Percentiles rank a stretch among this genome's conserved stretches.
Evolutionary conservation across 2,113 vertebrate species (phyloP).

Genomic region (Tachysurus vachellii): DNA sequence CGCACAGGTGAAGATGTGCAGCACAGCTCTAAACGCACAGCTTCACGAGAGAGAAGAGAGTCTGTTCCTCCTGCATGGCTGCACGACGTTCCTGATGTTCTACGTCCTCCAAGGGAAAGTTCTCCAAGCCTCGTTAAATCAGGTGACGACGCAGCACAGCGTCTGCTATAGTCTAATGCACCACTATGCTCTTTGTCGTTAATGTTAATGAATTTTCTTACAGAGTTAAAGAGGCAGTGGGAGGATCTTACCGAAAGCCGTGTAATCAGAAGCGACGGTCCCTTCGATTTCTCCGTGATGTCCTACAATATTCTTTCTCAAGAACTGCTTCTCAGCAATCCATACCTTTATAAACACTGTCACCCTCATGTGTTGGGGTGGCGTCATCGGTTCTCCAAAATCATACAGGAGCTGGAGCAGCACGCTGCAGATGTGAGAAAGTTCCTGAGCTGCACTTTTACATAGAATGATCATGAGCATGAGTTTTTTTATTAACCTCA

Average conservation of each 20-base stretch:
- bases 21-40: not conserved
- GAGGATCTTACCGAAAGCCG: slow-evolving; percentile 73
- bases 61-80: slow-evolving; percentile 21
- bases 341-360: slow-evolving; percentile 89
- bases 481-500: not conserved
- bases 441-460: not conserved
- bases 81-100: not conserved
- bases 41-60: not conserved
- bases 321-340: slow-evolving; percentile 86
- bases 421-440: slow-evolving; percentile 88
- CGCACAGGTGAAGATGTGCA: not conserved
- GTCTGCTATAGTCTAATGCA: not conserved
- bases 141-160: slow-evolving; percentile 14
- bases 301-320: slow-evolving; percentile 97
- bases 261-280: slow-evolving; percentile 56
- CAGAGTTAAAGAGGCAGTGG: slow-evolving; percentile 81
- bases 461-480: not conserved
- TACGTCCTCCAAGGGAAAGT: slow-evolving; percentile 11
- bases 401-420: slow-evolving; percentile 83
- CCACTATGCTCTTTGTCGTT: not conserved
- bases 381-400: slow-evolving; percentile 84
- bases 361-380: slow-evolving; percentile 76
- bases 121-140: not conserved
- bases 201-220: slow-evolving; percentile 8
- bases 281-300: slow-evolving; percentile 92